Conservation (phyloP, 2,113 vertebrate species). For the Balaeniceps rex region DNA sequence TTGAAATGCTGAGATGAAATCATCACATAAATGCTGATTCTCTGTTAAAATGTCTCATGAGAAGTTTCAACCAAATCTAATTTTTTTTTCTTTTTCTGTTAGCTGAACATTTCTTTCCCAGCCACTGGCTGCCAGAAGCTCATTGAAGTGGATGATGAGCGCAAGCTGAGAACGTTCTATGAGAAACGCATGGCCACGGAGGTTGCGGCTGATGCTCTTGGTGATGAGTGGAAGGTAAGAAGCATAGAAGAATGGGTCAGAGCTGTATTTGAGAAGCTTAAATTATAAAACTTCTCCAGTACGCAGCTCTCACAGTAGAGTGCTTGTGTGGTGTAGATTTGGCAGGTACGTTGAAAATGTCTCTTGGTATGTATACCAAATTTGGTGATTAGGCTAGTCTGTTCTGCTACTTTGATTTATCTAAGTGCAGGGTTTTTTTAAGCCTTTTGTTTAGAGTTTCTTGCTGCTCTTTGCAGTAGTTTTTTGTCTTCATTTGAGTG, state of each 20-base stretch:
- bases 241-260: rapidly evolving
- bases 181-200: constrained; percentile 98
- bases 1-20: rapidly evolving
- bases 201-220: constrained; percentile 90
- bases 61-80: rapidly evolving
- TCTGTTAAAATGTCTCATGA: rapidly evolving
- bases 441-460: neutral
- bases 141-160: constrained; percentile 97
- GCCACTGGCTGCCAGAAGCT: constrained; percentile 98
- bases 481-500: neutral
- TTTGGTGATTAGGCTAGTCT: rapidly evolving
- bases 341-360: rapidly evolving
- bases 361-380: rapidly evolving
- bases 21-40: rapidly evolving
- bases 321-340: rapidly evolving
- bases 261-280: rapidly evolving
- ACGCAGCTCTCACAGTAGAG: rapidly evolving
- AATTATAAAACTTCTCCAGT: rapidly evolving
- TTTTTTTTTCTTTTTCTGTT: rapidly evolving
- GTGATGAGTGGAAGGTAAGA: constrained; percentile 97
- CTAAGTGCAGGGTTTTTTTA: rapidly evolving
- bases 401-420: neutral
- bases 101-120: constrained; percentile 98
- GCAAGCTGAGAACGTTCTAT: constrained; percentile 94
- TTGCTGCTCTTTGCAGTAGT: neutral